A percentile compares a stretch with the other conserved stretches of the same genome.
phyloP scores from a whole-genome alignment of 1,140 invertebrate genomes.

The Bathynomus jamesi region DNA sequence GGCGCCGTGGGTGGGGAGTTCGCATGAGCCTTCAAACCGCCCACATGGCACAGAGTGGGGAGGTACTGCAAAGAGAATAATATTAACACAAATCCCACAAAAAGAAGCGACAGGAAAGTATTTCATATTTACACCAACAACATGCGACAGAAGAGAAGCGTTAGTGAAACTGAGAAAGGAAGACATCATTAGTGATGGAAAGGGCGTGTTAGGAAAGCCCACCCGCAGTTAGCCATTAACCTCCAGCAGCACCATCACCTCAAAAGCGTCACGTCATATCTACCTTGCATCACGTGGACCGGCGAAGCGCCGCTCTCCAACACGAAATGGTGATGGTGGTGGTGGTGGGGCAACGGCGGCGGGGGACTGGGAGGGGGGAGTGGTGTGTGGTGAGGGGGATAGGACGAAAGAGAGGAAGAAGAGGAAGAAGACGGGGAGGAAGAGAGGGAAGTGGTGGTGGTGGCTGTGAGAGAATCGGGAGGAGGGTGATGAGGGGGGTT shows the following conservation, averaged over 20 bases:
- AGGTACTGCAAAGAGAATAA: constrained; percentile 31
- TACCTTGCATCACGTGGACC: neutral
- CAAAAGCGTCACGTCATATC: neutral
- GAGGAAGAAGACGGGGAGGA: constrained; percentile 11
- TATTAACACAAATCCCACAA: too few species aligned
- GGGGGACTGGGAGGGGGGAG: constrained; percentile 9
- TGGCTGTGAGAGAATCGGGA: constrained; percentile 4
- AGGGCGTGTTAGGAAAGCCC: neutral
- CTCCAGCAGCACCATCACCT: neutral
- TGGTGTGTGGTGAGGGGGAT: neutral
- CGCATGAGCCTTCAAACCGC: constrained; percentile 32
- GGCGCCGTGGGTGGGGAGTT: constrained; percentile 30
- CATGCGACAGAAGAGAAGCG: too few species aligned
- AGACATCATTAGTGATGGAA: too few species aligned
- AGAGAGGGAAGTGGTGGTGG: constrained; percentile 15
- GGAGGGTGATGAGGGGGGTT: constrained; percentile 15
- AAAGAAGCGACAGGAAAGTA: too few species aligned
- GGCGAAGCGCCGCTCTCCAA: constrained; percentile 5
- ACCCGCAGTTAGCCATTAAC: neutral
- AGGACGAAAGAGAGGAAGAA: constrained; percentile 14
- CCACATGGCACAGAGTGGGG: constrained; percentile 34
- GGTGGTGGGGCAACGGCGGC: constrained; percentile 4
- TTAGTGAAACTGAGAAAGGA: too few species aligned
- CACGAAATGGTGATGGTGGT: constrained; percentile 16
- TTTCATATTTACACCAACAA: too few species aligned